A percentile compares a stretch with the other conserved stretches of the same genome.
phyloP scores from a whole-genome alignment of 2,888 invertebrate genomes.

The Disparrhopalites patrizii region DNA sequence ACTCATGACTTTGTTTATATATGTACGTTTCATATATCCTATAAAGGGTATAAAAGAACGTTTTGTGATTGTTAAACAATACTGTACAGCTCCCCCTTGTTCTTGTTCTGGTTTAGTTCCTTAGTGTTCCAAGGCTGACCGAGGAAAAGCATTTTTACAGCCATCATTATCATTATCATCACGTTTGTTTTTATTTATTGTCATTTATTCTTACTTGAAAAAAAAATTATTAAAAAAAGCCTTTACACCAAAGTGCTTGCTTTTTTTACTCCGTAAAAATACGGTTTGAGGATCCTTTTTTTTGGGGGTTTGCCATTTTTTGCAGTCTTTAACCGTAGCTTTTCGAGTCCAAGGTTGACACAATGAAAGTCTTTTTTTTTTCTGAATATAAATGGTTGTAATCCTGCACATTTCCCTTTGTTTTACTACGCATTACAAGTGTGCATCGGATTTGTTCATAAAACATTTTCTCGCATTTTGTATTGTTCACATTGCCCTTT shows the following conservation, averaged over 20 bases:
- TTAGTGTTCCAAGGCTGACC: conserved; percentile 25
- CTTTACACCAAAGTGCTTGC: too few species aligned
- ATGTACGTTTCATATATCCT: neutral
- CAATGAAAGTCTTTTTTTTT: neutral
- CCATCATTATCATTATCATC: neutral
- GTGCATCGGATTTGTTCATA: too few species aligned
- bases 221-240: neutral
- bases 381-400: too few species aligned
- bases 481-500: neutral
- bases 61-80: too few species aligned
- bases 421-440: too few species aligned
- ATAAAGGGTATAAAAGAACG: too few species aligned
- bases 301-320: too few species aligned
- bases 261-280: too few species aligned
- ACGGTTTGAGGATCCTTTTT: too few species aligned
- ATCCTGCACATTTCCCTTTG: too few species aligned
- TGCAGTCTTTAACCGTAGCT: neutral
- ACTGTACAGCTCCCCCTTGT: neutral
- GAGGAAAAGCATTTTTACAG: neutral
- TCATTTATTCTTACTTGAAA: neutral
- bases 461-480: neutral
- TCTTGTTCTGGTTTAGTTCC: conserved; percentile 14
- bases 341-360: neutral
- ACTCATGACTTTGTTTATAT: neutral
- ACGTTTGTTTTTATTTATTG: neutral